Evolutionary conservation across 2,797 vertebrate genomes (phyloP).

Genomic region (Malacoctenus gilli): DNA sequence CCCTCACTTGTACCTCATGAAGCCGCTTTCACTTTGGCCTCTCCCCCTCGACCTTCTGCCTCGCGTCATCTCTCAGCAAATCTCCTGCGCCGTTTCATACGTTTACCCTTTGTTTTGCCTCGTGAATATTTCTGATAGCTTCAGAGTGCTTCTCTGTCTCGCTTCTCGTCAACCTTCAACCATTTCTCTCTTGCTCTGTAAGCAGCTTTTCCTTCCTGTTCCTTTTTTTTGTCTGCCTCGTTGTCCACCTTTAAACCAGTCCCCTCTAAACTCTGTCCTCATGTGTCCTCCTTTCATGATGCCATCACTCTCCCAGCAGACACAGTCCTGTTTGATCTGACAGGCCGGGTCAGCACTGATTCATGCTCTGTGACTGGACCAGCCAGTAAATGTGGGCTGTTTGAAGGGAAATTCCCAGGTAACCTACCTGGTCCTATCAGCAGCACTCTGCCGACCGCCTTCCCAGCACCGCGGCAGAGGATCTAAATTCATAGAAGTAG

Average conservation of each 20-base stretch:
- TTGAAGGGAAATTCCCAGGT: slow-evolving; percentile 8
- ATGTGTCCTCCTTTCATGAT: slow-evolving; percentile 9
- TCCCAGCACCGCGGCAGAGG: no score
- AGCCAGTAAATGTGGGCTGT: background rate
- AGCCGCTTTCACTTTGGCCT: slow-evolving; percentile 25
- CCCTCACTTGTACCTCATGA: slow-evolving; percentile 15
- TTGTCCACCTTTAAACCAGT: slow-evolving; percentile 21
- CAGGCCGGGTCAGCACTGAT: slow-evolving; percentile 30
- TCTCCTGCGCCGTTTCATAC: background rate
- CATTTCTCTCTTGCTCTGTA: slow-evolving; percentile 17
- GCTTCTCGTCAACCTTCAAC: background rate
- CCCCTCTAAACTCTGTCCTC: background rate
- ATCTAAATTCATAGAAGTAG: no score
- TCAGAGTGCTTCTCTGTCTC: slow-evolving; percentile 9
- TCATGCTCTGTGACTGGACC: slow-evolving; percentile 24
- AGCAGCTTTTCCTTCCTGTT: slow-evolving; percentile 22
- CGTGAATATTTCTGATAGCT: background rate
- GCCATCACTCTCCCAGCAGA: slow-evolving; percentile 19
- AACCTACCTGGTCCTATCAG: background rate
- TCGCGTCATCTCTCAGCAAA: background rate
- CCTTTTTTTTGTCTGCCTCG: slow-evolving; percentile 11
- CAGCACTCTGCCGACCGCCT: no score
- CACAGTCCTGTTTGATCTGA: slow-evolving; percentile 29
- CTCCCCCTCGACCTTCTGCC: slow-evolving; percentile 12
- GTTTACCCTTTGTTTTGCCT: slow-evolving; percentile 10